Percentiles rank a stretch among this genome's conserved stretches.
Conservation (phyloP, 2,888 invertebrate genomes). For the Cephus rjabovi region DNA sequence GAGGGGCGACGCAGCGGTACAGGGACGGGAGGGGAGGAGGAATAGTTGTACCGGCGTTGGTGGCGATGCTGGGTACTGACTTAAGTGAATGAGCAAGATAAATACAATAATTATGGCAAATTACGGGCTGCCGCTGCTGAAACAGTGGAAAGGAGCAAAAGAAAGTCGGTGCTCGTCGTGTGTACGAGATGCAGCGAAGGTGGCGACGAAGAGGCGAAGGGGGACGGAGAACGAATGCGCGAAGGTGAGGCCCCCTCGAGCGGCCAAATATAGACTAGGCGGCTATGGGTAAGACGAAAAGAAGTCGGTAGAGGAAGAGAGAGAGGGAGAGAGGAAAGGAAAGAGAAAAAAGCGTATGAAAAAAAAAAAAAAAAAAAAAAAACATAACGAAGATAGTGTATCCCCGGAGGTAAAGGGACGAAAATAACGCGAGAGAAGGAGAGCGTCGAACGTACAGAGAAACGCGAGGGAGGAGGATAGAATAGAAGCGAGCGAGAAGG, state of each 20-base stretch:
- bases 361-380: not conserved
- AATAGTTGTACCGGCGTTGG: not conserved
- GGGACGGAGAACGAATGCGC: not conserved
- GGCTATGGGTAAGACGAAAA: constrained; percentile 1
- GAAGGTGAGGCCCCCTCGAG: not conserved
- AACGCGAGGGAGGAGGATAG: not conserved
- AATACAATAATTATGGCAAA: constrained; percentile 55
- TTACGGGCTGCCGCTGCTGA: constrained; percentile 44
- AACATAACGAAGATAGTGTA: not conserved
- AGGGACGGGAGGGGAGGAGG: not conserved
- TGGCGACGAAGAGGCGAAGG: not conserved
- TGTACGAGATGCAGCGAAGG: not conserved
- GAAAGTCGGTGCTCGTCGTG: not conserved
- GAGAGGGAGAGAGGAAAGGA: not conserved
- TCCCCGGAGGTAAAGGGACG: constrained; percentile 3
- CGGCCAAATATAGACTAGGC: constrained; percentile 16
- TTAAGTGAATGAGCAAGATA: constrained; percentile 64
- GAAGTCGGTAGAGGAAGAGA: not conserved
- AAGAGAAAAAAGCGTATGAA: not conserved
- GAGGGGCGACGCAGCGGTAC: not conserved
- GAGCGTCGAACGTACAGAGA: not conserved
- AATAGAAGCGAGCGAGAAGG: not conserved
- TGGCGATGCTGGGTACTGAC: constrained; percentile 25
- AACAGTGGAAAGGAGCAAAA: constrained; percentile 30
- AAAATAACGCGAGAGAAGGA: constrained; percentile 6